Evolutionary conservation across 2,113 vertebrate species (phyloP).

Genomic region (Bufo bufo): DNA sequence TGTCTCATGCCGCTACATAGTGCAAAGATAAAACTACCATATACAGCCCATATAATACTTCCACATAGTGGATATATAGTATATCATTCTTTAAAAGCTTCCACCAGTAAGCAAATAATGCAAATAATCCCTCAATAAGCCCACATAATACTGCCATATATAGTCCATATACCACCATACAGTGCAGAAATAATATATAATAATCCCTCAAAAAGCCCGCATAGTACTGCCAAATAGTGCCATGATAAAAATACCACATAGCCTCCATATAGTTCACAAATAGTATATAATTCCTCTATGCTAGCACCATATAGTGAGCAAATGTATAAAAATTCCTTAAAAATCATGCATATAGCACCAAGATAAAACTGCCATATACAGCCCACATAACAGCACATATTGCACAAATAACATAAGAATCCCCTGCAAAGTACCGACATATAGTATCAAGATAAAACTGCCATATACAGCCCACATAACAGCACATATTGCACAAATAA

Average conservation of each 20-base stretch:
- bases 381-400: not conserved
- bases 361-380: not conserved
- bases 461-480: not conserved
- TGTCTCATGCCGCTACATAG: too few relatives aligned
- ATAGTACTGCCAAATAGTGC: not conserved
- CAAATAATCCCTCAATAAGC: not conserved
- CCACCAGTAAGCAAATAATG: too few relatives aligned
- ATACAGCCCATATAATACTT: not conserved
- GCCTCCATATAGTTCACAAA: not conserved
- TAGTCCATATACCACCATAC: not conserved
- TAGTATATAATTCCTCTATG: not conserved
- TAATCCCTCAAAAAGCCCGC: too few relatives aligned
- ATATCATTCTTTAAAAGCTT: not conserved
- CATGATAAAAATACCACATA: not conserved
- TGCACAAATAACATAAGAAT: not conserved
- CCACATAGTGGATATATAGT: not conserved
- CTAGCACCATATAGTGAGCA: not conserved
- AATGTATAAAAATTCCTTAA: too few relatives aligned
- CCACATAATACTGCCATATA: not conserved
- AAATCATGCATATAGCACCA: too few relatives aligned
- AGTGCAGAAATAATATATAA: not conserved
- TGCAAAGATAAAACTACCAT: not conserved
- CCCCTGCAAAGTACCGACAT: not conserved
- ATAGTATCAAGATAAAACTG: not conserved
- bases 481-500: not conserved